Evolutionary conservation across 1,140 invertebrate species (phyloP).

Genomic region (Anagrus nilaparvatae): DNA sequence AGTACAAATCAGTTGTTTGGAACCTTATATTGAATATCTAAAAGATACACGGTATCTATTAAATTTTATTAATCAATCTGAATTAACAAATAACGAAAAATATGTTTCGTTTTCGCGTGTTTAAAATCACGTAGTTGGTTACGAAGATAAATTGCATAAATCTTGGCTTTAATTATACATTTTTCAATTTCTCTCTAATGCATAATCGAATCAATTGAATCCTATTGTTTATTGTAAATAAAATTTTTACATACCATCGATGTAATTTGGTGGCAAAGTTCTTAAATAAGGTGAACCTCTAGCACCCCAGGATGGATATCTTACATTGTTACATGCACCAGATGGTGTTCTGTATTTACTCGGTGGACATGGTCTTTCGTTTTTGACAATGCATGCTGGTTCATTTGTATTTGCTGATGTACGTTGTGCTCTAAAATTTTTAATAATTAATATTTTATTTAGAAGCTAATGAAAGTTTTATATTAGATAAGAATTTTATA

Average conservation of each 20-base stretch:
- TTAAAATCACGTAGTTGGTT: too few species aligned
- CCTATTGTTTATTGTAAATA: too few species aligned
- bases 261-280: conserved; percentile 68
- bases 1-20: too few species aligned
- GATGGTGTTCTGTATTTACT: conserved; percentile 71
- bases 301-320: conserved; percentile 79
- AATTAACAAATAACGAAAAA: too few species aligned
- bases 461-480: neutral
- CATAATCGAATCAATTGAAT: too few species aligned
- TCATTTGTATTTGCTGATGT: conserved; percentile 13
- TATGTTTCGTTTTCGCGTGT: too few species aligned
- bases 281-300: conserved; percentile 74
- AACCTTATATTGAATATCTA: too few species aligned
- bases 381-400: conserved; percentile 26
- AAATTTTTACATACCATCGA: conserved; percentile 72
- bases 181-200: too few species aligned
- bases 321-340: conserved; percentile 91
- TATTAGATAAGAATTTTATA: neutral
- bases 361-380: conserved; percentile 52
- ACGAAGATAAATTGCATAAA: too few species aligned
- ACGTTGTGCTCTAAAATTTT: neutral
- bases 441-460: neutral
- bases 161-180: too few species aligned
- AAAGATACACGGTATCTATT: too few species aligned
- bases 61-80: too few species aligned